These are phyloP conservation scores for Antigone vipio DNA, from an alignment of 2,113 vertebrate genomes.

Conservation along the genomic window DNA sequence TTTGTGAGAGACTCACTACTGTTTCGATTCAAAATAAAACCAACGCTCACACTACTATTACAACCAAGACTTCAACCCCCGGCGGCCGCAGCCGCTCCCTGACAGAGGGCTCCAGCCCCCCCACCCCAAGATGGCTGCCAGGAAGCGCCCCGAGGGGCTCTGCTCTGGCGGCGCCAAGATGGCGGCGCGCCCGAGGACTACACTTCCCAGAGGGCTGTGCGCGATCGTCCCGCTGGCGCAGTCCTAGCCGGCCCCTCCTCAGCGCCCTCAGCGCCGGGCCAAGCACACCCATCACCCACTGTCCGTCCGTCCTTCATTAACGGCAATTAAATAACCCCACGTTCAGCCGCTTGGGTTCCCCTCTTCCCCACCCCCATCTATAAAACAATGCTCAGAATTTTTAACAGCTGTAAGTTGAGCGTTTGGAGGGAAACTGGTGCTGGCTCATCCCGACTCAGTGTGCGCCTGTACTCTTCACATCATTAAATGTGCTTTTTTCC, in stretches of 20 bases:
- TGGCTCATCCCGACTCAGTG: accelerated
- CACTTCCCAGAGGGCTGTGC: neutral
- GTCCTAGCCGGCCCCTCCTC: neutral
- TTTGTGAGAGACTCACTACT: neutral
- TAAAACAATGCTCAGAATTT: neutral
- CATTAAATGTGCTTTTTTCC: neutral
- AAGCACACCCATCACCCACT: accelerated
- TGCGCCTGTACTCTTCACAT: accelerated
- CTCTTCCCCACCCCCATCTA: accelerated
- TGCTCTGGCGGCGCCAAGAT: neutral
- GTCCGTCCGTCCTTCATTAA: neutral
- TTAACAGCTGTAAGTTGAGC: neutral
- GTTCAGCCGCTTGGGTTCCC: accelerated
- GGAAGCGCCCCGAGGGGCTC: neutral
- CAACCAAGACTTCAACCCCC: accelerated
- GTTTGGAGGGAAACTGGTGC: neutral
- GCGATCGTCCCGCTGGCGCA: accelerated
- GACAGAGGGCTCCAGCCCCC: accelerated
- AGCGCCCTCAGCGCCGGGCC: neutral
- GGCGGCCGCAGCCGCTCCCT: accelerated
- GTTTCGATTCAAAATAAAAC: neutral
- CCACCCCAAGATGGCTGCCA: neutral
- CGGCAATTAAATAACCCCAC: neutral
- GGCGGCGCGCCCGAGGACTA: neutral
- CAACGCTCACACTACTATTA: accelerated